Evolutionary conservation across 92 coral and sea anemone species (phyloP).

Genomic region (Phenganax marumi): DNA sequence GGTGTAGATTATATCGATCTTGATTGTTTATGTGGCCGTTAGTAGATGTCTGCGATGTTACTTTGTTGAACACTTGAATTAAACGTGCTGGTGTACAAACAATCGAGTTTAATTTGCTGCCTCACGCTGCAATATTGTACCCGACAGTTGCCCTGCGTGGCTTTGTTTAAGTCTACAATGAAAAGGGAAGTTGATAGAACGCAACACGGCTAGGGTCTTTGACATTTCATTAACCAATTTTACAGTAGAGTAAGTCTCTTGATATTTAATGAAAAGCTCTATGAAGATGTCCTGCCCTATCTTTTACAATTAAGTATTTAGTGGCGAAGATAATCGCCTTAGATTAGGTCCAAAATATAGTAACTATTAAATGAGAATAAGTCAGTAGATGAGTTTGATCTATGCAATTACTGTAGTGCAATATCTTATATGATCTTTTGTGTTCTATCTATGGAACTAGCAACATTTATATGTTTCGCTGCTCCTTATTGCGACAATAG

Average conservation of each 20-base stretch:
- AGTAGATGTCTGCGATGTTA: neutral
- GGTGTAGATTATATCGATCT: neutral
- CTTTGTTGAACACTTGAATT: neutral
- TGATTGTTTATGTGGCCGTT: neutral
- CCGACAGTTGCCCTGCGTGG: slow-evolving; percentile 11
- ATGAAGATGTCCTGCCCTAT: slow-evolving; percentile 8
- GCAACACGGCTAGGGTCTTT: slow-evolving; percentile 21
- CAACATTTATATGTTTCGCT: no score
- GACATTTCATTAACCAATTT: slow-evolving; percentile 26
- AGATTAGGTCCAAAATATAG: no score
- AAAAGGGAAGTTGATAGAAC: slow-evolving; percentile 24
- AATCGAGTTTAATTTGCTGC: slow-evolving; percentile 19
- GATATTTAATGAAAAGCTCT: neutral
- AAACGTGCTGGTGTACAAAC: neutral
- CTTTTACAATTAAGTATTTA: neutral
- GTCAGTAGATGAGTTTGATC: no score
- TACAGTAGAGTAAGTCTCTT: slow-evolving; percentile 25
- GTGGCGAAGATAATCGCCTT: neutral
- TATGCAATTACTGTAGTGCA: neutral
- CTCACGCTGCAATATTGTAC: neutral
- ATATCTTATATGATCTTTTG: no score
- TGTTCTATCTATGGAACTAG: no score
- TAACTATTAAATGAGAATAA: no score
- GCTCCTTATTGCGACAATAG: neutral
- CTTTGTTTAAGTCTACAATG: slow-evolving; percentile 26